These are phyloP conservation scores for Limonius californicus DNA, from an alignment of 1,140 invertebrate genomes.

Conservation along the genomic window DNA sequence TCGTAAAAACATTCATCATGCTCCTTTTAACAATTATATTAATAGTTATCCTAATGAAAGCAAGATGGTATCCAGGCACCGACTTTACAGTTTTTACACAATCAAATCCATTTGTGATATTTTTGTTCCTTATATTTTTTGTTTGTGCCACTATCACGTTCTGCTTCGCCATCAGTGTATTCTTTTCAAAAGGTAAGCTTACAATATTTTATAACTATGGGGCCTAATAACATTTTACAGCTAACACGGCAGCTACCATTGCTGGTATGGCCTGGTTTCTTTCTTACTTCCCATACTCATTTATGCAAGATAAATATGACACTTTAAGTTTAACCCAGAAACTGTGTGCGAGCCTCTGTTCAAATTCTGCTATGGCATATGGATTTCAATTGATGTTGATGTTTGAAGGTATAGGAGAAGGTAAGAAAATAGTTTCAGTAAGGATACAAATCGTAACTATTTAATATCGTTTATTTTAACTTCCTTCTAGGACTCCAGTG, in stretches of 20 bases:
- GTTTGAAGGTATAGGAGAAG: constrained; percentile 60
- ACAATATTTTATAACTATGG: neutral
- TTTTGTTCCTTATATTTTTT: constrained; percentile 58
- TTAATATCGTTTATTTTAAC: no score
- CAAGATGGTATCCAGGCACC: constrained; percentile 16
- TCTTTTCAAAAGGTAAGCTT: constrained; percentile 65
- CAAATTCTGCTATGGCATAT: constrained; percentile 72
- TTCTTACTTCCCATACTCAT: constrained; percentile 64
- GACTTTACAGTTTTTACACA: constrained; percentile 50
- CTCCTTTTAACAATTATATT: constrained; percentile 58
- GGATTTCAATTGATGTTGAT: constrained; percentile 59
- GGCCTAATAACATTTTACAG: constrained; percentile 55
- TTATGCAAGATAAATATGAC: constrained; percentile 59
- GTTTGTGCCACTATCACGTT: constrained; percentile 56
- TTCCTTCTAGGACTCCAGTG: neutral
- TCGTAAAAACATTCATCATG: constrained; percentile 70
- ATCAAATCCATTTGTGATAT: constrained; percentile 54
- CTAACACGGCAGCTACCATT: constrained; percentile 66
- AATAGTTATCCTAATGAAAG: constrained; percentile 50
- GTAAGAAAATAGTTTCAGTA: constrained; percentile 28
- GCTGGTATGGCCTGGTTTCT: constrained; percentile 68
- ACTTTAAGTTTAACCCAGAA: constrained; percentile 51
- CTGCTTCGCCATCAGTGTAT: constrained; percentile 63
- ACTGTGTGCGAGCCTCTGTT: constrained; percentile 57
- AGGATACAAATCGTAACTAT: constrained; percentile 7